These are phyloP conservation scores for Dasyurus viverrinus DNA, from an alignment of 2,113 vertebrate species.

Conservation along the genomic window DNA sequence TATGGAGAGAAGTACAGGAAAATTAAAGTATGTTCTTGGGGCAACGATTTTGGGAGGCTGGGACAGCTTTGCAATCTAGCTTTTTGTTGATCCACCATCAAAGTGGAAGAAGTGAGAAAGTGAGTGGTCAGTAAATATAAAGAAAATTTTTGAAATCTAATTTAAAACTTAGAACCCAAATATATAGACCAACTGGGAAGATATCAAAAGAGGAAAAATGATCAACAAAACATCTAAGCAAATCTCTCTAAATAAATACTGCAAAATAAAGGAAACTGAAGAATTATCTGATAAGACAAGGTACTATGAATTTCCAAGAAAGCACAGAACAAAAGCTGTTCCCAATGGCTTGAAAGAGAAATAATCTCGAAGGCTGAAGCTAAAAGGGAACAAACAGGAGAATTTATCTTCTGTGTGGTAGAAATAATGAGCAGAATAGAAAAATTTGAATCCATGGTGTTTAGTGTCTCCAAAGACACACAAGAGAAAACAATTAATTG, in stretches of 20 bases:
- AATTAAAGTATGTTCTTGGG: background rate
- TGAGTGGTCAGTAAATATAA: background rate
- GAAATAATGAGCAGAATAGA: background rate
- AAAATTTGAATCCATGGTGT: background rate
- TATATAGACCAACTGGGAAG: background rate
- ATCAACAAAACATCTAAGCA: background rate
- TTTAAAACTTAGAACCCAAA: background rate
- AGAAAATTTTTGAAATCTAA: background rate
- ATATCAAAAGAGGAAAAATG: background rate
- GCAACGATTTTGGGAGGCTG: background rate
- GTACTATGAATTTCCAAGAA: background rate
- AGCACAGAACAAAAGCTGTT: background rate
- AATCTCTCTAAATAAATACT: background rate
- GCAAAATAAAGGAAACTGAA: background rate
- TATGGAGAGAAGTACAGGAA: background rate
- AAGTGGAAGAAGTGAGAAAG: background rate
- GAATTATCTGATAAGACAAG: background rate
- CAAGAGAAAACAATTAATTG: background rate
- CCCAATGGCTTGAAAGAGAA: background rate
- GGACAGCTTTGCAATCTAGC: background rate
- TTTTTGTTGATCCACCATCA: background rate
- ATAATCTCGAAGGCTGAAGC: background rate
- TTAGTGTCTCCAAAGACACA: background rate
- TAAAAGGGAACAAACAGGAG: background rate
- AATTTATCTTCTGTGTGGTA: background rate